Evolutionary conservation across 1,140 invertebrate genomes (phyloP), one percentile per base, ranked within the genome.

Genomic region (Danaus melanippus): DNA sequence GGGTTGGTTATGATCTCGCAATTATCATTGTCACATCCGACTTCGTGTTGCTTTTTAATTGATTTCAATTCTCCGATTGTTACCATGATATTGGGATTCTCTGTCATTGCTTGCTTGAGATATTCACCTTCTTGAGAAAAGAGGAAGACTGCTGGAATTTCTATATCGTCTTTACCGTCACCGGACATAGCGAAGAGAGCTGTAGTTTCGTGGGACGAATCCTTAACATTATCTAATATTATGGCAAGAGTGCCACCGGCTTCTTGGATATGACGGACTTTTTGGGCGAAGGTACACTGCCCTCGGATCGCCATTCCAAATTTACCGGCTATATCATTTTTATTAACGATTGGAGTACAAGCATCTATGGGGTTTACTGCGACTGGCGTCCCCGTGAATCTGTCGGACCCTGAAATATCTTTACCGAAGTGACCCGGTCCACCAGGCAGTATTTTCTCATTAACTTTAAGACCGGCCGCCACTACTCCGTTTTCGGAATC

Each of bases 111-210:
- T 43, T 91, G 85, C 1, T 92, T 64, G 8, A 98, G 76, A 65
- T 69, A 67, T 0, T 67, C 77, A 9, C 92, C 95, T 76, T 98
- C 96, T 53, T 89, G 79, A n/a, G 89, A 90, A 78, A 96, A 98
- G 9, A 99, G 88, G 79, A 99, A 98, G 0, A 98, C 93, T 10
- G 96, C 89, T 0, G 97, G 96, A 74, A 99, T 98, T 48, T 85
- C 90, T 1, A 98, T 92, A 77, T 98, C 95, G 71, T 95, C 92
- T 8, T 89, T 91, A 0, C 95, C 96, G 87, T 98, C 96, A 1
- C 96, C 96, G 9, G 96, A 97, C 97, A 99, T 99, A 2, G 95
- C 95, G 88, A 99, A 99, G 87, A 97, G 91, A 0, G 94, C 92
- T 1, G 93, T 92, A 12, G 88, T 91, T 12, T 91, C 88, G 11